Evolutionary conservation across 2,113 vertebrate species (phyloP).

Genomic region (Siphamia tubifer): DNA sequence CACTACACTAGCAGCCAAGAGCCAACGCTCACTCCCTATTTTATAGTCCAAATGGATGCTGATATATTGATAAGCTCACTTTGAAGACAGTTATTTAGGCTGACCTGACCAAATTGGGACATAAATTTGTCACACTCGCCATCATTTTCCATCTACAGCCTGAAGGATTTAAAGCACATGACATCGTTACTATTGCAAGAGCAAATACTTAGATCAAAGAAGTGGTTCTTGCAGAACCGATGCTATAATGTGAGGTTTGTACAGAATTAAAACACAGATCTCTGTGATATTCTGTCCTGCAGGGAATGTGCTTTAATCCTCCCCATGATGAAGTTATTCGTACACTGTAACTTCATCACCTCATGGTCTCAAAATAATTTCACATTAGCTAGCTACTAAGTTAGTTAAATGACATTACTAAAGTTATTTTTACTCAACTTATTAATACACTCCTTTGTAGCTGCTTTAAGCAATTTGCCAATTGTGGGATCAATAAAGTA

Average conservation of each 20-base stretch:
- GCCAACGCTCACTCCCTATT: constrained; percentile 1
- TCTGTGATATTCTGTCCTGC: constrained; percentile 1
- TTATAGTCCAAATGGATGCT: constrained; percentile 11
- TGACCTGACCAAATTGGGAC: constrained; percentile 17
- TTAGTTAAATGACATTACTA: too few relatives aligned
- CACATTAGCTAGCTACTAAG: too few relatives aligned
- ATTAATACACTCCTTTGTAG: too few relatives aligned
- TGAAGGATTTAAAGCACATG: constrained; percentile 18
- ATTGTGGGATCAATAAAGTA: too few relatives aligned
- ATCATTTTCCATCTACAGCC: constrained; percentile 9
- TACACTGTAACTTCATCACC: neutral
- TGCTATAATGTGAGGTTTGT: constrained; percentile 21
- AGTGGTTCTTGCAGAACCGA: neutral
- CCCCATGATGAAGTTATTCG: neutral
- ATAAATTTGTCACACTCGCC: constrained; percentile 21
- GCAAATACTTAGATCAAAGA: constrained; percentile 14
- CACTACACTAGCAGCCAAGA: constrained; percentile 3
- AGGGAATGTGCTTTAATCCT: neutral
- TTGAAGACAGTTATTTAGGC: constrained; percentile 20
- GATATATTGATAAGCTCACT: constrained; percentile 36
- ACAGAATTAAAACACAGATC: neutral
- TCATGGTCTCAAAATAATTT: too few relatives aligned
- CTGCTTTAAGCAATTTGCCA: too few relatives aligned
- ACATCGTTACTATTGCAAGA: neutral
- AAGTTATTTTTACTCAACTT: too few relatives aligned